Percentiles rank a stretch among this genome's conserved stretches.
phyloP scores from a whole-genome alignment of 30 jellyfish, hydroid and myxozoan species.

The Cassiopea xamachana region DNA sequence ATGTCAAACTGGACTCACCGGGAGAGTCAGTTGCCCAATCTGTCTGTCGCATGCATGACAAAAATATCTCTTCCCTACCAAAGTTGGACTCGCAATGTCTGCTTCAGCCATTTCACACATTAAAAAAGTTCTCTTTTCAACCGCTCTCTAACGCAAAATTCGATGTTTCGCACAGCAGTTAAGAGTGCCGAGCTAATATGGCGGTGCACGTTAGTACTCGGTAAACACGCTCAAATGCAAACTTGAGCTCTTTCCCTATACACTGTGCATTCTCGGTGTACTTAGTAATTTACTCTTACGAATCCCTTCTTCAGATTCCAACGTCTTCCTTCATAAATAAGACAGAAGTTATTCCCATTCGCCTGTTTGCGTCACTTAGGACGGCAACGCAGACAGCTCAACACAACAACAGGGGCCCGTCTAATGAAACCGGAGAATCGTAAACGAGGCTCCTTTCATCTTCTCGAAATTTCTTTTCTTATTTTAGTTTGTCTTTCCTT shows the following conservation, averaged over 20 bases:
- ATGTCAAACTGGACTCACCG: constrained; percentile 26
- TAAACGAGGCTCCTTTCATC: too few relatives aligned
- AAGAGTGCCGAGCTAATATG: not conserved
- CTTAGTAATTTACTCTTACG: not conserved
- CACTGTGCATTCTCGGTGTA: not conserved
- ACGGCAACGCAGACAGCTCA: too few relatives aligned
- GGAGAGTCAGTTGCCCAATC: constrained; percentile 42
- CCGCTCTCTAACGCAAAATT: not conserved
- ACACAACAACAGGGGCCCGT: too few relatives aligned
- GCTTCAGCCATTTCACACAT: constrained; percentile 71
- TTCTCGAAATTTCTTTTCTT: too few relatives aligned
- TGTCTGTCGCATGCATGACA: constrained; percentile 66
- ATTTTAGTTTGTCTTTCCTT: too few relatives aligned
- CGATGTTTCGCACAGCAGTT: not conserved
- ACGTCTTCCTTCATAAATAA: too few relatives aligned
- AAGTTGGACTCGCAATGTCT: constrained; percentile 27
- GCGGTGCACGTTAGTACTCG: not conserved
- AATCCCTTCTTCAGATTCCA: too few relatives aligned
- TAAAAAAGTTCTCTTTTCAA: not conserved
- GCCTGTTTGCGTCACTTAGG: too few relatives aligned
- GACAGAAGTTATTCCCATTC: too few relatives aligned
- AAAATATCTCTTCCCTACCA: constrained; percentile 39
- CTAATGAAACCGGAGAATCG: too few relatives aligned
- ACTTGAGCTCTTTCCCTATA: not conserved
- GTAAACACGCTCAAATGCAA: not conserved